Conservation (phyloP, 2,113 vertebrate species). For the Anhinga anhinga region DNA sequence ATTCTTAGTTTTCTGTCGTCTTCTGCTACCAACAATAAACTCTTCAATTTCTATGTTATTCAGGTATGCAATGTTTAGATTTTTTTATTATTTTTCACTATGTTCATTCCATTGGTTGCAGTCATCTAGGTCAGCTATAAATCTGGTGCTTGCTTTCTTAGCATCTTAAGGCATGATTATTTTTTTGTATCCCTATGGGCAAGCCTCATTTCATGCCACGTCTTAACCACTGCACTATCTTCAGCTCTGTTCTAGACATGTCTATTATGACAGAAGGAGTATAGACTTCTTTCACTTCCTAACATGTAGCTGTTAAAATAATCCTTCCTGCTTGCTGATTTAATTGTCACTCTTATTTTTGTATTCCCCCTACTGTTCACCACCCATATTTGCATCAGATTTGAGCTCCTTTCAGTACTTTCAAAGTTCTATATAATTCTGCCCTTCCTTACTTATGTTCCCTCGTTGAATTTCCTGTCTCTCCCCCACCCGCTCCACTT, state of each 20-base stretch:
- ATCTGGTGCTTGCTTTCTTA: background rate
- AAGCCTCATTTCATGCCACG: background rate
- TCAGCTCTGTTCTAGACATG: conserved; percentile 28
- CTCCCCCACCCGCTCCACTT: conserved; percentile 50
- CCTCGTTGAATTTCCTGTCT: conserved; percentile 44
- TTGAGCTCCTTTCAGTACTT: conserved; percentile 39
- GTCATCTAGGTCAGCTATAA: conserved; percentile 15
- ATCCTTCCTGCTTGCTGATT: conserved; percentile 59
- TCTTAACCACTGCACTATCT: background rate
- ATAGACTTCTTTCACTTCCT: conserved; percentile 35
- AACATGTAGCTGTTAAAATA: conserved; percentile 53
- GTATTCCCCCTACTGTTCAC: conserved; percentile 53
- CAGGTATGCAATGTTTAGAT: background rate
- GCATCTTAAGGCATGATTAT: background rate
- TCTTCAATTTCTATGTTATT: background rate
- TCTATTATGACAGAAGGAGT: conserved; percentile 54
- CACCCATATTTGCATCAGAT: conserved; percentile 48
- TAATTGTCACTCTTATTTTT: conserved; percentile 66
- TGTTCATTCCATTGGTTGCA: background rate
- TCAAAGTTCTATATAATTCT: conserved; percentile 48
- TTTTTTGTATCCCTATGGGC: background rate
- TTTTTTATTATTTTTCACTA: background rate
- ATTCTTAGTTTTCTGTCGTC: background rate
- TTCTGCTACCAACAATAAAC: background rate
- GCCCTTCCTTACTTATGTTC: conserved; percentile 52